phyloP scores from a whole-genome alignment of 2,888 invertebrate genomes.

The Drosophila subquinaria region DNA sequence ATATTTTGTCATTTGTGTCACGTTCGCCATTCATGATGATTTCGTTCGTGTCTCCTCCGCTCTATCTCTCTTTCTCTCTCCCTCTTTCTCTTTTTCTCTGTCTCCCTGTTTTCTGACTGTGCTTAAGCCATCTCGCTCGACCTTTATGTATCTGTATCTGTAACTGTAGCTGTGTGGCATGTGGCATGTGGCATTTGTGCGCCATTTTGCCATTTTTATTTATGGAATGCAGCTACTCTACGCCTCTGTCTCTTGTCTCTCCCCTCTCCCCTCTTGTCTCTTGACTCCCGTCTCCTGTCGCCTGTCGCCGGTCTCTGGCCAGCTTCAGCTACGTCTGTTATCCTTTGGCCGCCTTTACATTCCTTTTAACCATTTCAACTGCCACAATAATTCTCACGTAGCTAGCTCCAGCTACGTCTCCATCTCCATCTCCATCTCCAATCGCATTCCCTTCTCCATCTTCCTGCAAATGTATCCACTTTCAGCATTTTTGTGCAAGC shows the following conservation, averaged over 20 bases:
- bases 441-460: slow-evolving; percentile 1
- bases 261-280: slow-evolving; percentile 4
- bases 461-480: slow-evolving; percentile 61
- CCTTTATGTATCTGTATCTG: slow-evolving; percentile 20
- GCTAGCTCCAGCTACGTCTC: slow-evolving; percentile 39
- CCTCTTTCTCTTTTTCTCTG: slow-evolving; percentile 8
- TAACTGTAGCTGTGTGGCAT: slow-evolving; percentile 35
- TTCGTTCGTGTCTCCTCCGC: slow-evolving; percentile 55
- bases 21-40: slow-evolving; percentile 82
- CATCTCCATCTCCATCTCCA: slow-evolving; percentile 5
- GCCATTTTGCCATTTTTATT: slow-evolving; percentile 79
- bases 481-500: slow-evolving; percentile 58
- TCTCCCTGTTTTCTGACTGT: slow-evolving; percentile 3
- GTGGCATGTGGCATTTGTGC: slow-evolving; percentile 59
- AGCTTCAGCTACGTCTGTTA: slow-evolving; percentile 59
- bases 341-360: slow-evolving; percentile 61
- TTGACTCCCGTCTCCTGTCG: slow-evolving; percentile 12
- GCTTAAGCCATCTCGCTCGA: slow-evolving; percentile 12
- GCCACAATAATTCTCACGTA: slow-evolving; percentile 78
- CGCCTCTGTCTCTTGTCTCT: slow-evolving; percentile 32
- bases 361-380: slow-evolving; percentile 63
- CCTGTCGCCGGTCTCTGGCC: slow-evolving; percentile 17
- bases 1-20: slow-evolving; percentile 83
- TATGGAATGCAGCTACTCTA: slow-evolving; percentile 78
- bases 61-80: neutral